These are phyloP conservation scores for Drosophila pallidifrons DNA, from an alignment of 1,140 invertebrate genomes.

Conservation along the genomic window DNA sequence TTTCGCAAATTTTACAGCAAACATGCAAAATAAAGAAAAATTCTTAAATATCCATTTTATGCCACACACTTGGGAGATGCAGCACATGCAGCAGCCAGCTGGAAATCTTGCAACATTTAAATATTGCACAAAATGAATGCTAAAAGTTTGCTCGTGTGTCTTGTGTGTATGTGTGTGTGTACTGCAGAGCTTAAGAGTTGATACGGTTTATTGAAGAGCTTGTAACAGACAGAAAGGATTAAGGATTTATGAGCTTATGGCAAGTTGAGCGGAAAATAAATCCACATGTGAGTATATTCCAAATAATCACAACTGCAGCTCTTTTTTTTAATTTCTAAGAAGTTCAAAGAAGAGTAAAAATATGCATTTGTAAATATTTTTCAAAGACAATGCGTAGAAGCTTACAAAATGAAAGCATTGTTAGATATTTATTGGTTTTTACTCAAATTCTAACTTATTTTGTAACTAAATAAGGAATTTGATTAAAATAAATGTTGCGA, in stretches of 20 bases:
- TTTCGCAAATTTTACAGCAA: conserved; percentile 15
- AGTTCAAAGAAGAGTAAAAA: not conserved
- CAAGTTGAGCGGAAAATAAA: conserved; percentile 5
- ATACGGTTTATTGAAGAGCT: conserved; percentile 7
- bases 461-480: too few relatives aligned
- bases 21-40: conserved; percentile 5
- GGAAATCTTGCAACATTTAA: conserved; percentile 28
- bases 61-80: not conserved
- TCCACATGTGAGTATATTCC: not conserved
- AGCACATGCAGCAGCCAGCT: not conserved
- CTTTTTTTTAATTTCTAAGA: not conserved
- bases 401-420: too few relatives aligned
- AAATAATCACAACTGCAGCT: not conserved
- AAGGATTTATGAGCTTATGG: not conserved
- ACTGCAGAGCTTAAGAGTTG: not conserved
- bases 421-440: too few relatives aligned
- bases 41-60: not conserved
- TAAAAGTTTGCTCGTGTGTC: not conserved
- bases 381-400: not conserved
- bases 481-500: too few relatives aligned
- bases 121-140: conserved; percentile 29
- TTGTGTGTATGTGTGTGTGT: not conserved
- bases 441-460: too few relatives aligned
- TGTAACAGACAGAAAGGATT: conserved; percentile 7
- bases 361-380: not conserved